Evolutionary conservation across 2,797 vertebrate species (phyloP).

Genomic region (Darevskia nairensis): DNA sequence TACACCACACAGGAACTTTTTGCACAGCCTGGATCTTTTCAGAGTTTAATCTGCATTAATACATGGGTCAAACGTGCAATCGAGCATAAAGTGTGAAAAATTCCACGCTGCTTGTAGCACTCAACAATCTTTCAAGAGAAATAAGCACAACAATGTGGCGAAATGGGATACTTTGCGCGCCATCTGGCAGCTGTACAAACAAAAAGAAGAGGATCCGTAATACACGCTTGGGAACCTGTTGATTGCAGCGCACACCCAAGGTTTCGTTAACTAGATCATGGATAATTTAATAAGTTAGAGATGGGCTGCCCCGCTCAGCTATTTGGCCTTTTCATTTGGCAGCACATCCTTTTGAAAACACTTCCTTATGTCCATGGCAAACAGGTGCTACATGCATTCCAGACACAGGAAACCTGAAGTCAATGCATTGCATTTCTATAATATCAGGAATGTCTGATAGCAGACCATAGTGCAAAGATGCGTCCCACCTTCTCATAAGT

Average conservation of each 20-base stretch:
- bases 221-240: constrained; percentile 72
- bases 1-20: not conserved
- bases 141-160: constrained; percentile 68
- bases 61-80: constrained; percentile 53
- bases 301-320: constrained; percentile 57
- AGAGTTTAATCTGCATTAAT: constrained; percentile 53
- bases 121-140: constrained; percentile 72
- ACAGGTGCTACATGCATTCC: constrained; percentile 49
- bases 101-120: constrained; percentile 63
- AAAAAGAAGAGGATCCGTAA: constrained; percentile 72
- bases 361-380: constrained; percentile 44
- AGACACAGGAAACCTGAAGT: constrained; percentile 50
- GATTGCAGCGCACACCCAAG: constrained; percentile 69
- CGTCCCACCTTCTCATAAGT: not conserved
- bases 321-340: constrained; percentile 62
- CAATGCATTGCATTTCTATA: constrained; percentile 32
- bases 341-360: constrained; percentile 48
- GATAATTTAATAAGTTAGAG: constrained; percentile 70
- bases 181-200: constrained; percentile 81
- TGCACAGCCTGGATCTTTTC: constrained; percentile 35
- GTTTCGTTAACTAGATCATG: constrained; percentile 59
- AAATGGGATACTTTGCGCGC: constrained; percentile 72
- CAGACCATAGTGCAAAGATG: constrained; percentile 1
- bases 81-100: constrained; percentile 57
- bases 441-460: constrained; percentile 12